Conservation (phyloP, 2,113 vertebrate species). For the Dunckerocampus dactyliophorus region DNA sequence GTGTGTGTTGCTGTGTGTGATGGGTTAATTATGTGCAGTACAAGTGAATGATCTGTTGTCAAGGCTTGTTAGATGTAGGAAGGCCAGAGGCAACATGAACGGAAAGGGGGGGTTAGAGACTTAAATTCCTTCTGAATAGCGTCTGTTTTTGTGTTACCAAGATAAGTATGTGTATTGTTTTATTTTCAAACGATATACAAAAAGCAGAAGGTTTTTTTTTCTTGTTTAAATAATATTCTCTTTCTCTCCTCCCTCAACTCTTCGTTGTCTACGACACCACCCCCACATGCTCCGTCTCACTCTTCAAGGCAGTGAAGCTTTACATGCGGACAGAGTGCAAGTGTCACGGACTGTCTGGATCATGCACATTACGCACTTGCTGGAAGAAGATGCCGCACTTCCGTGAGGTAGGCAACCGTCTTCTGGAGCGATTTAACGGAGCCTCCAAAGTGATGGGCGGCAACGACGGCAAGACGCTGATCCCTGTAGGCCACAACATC, state of each 20-base stretch:
- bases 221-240: constrained; percentile 17
- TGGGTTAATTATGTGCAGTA: constrained; percentile 73
- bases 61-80: constrained; percentile 71
- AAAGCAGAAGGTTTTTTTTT: not conserved
- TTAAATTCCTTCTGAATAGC: constrained; percentile 71
- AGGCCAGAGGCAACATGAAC: constrained; percentile 65
- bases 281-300: not conserved
- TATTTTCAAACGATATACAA: not conserved
- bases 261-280: not conserved
- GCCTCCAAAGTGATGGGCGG: constrained; percentile 96
- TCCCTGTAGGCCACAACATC: constrained; percentile 88
- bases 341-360: constrained; percentile 93
- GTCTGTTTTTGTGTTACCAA: constrained; percentile 72
- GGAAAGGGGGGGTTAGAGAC: constrained; percentile 49
- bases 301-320: constrained; percentile 85
- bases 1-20: constrained; percentile 55
- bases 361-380: constrained; percentile 92
- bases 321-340: constrained; percentile 97
- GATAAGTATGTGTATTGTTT: constrained; percentile 16
- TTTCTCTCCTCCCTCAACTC: not conserved
- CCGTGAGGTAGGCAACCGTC: constrained; percentile 88
- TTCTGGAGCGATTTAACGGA: constrained; percentile 91
- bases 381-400: constrained; percentile 98
- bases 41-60: constrained; percentile 73
- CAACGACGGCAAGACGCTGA: constrained; percentile 91